Base-by-base conservation (phyloP, 1,140 invertebrate species). In the Cephus cinctus region DNA sequence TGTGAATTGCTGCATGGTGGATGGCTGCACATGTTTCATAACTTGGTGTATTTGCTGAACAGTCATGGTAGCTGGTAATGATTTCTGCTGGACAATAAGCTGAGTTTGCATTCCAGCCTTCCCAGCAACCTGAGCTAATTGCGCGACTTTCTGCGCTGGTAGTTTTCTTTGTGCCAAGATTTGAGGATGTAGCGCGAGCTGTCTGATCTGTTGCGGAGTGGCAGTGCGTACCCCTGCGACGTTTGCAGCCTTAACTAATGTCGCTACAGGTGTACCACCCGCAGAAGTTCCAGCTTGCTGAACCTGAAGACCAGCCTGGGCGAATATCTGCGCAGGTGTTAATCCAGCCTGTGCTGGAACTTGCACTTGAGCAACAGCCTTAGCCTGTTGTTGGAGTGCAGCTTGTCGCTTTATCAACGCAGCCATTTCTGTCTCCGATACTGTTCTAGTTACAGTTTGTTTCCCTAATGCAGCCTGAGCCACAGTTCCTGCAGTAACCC, bases 41-140 rank as follows among this genome's bases (percentile, higher is more conserved):
- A 88, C 85, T 62, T 89, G 87, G 49, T 88, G 86, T 20, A 90
- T 80, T 57, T 90, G 87, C 57, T 90, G 88, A 36, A 90, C 81
- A 0, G 86, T 88, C 67, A 88, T 82, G 2, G 84, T 81, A 2
- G 81, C 72, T 1, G 82, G 76, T 23, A 86, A 30, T 11, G 81
- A 76, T 65, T 89, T 88, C 2, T 73, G 81, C 63, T 85, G 82
- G 2, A 87, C 82, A 19, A 87, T 84, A 8, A 85, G 54, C 49
- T 83, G 83, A 8, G 81, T 76, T 32, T 75, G 79, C 4, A 82
- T 77, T 0, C 78, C 80, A 40, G 59, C 63, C 60, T 81, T 80
- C 2, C 65, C 69, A 11, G 74, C 52, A 2, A 83, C 67, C 64
- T 83, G 80, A 34, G 78, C 71, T n/a, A 81, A 52, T 43, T 84